Percentiles rank a stretch among this genome's conserved stretches.
phyloP scores from a whole-genome alignment of 2,113 vertebrate genomes.

The Chaenocephalus aceratus region DNA sequence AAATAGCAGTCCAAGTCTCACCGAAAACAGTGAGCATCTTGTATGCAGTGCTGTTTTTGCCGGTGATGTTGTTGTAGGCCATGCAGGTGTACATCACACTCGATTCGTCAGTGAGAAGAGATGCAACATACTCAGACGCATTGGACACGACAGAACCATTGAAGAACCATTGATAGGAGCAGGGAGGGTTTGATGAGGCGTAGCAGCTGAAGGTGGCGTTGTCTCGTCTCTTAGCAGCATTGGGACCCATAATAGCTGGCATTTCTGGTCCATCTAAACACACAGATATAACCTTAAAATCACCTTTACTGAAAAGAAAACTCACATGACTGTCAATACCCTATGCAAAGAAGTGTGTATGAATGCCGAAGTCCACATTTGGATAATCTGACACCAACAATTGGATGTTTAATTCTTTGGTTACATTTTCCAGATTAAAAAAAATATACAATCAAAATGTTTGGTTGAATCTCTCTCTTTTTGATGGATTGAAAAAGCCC shows the following conservation, averaged over 20 bases:
- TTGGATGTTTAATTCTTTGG: not conserved
- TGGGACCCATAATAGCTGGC: slow-evolving; percentile 45
- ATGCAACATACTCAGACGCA: slow-evolving; percentile 39
- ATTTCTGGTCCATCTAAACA: slow-evolving; percentile 71
- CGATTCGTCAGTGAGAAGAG: slow-evolving; percentile 9
- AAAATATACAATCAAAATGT: not conserved
- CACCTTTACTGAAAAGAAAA: not conserved
- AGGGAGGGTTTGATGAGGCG: slow-evolving; percentile 61
- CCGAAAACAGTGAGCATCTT: slow-evolving; percentile 52
- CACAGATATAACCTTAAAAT: not conserved
- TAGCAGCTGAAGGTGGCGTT: slow-evolving; percentile 52
- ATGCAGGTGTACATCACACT: slow-evolving; percentile 11
- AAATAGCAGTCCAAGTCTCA: slow-evolving; percentile 15
- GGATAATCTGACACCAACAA: not conserved
- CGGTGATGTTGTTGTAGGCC: slow-evolving; percentile 18
- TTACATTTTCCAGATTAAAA: not conserved
- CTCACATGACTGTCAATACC: too few species aligned
- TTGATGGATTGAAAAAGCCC: not conserved
- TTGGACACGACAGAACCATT: slow-evolving; percentile 29
- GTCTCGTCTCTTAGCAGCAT: not conserved
- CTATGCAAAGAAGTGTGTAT: not conserved
- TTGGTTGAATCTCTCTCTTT: not conserved
- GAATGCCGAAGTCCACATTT: not conserved
- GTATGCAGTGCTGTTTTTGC: slow-evolving; percentile 11
- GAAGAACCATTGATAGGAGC: slow-evolving; percentile 64